These are phyloP conservation scores for Ophthalmolycus amberensis DNA, from an alignment of 2,113 vertebrate genomes.

Conservation along the genomic window DNA sequence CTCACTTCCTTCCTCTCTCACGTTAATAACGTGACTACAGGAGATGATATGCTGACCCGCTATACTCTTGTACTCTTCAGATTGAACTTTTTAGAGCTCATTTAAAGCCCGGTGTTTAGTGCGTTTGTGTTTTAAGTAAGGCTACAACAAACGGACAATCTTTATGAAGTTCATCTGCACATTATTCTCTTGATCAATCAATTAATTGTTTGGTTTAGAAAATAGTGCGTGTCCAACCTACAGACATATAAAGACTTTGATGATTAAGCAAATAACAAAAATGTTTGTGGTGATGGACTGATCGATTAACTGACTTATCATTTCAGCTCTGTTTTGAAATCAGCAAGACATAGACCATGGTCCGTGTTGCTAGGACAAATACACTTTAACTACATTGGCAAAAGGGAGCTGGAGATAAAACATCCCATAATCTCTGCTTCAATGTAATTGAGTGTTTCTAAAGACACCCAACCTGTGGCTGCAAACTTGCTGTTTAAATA, in stretches of 20 bases:
- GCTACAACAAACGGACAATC: not conserved
- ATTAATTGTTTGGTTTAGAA: not conserved
- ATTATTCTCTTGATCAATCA: not conserved
- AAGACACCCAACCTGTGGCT: not conserved
- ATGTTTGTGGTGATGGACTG: no score
- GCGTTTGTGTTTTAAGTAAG: not conserved
- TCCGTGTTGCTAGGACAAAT: not conserved
- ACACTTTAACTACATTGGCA: not conserved
- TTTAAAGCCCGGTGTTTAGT: not conserved
- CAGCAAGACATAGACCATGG: not conserved
- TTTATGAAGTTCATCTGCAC: not conserved
- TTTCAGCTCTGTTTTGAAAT: not conserved
- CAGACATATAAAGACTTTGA: not conserved
- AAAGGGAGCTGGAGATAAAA: not conserved
- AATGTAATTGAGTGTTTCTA: not conserved
- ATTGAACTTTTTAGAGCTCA: not conserved
- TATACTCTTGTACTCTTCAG: not conserved
- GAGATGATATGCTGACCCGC: not conserved
- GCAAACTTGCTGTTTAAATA: not conserved
- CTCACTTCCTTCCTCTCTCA: conserved; percentile 22
- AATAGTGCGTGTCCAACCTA: not conserved
- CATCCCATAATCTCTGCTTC: not conserved
- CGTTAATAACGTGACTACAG: not conserved
- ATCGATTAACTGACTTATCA: not conserved
- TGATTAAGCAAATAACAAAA: not conserved